Conservation (phyloP, 2,797 vertebrate species). For the Rhabdophis nuchalis region DNA sequence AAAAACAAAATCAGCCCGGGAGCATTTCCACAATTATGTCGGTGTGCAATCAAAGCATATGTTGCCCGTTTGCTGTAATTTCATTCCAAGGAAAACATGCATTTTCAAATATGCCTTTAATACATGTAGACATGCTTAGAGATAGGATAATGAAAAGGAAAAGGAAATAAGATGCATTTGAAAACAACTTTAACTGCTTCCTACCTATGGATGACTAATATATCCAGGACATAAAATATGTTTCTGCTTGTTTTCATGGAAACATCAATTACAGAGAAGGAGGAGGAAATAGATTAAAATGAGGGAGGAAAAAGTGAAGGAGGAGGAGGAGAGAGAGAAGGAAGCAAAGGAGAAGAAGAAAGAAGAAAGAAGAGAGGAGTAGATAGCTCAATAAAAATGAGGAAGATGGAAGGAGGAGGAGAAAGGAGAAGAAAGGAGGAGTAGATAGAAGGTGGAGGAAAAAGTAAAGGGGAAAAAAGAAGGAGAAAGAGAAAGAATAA, state of each 20-base stretch:
- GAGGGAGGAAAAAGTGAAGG: too few species aligned
- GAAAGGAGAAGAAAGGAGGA: too few species aligned
- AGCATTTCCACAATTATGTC: constrained; percentile 63
- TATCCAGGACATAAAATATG: not conserved
- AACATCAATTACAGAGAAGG: not conserved
- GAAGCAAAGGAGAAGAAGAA: too few species aligned
- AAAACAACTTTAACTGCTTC: not conserved
- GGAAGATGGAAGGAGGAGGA: too few species aligned
- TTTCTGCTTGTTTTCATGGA: not conserved
- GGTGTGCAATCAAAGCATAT: constrained; percentile 73
- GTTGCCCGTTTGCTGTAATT: constrained; percentile 68
- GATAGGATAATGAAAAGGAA: constrained; percentile 16
- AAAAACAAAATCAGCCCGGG: constrained; percentile 14
- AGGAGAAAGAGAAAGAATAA: not conserved
- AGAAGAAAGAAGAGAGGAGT: too few species aligned
- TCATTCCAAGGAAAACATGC: constrained; percentile 42
- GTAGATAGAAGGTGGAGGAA: too few species aligned
- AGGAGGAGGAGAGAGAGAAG: too few species aligned
- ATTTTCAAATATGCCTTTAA: constrained; percentile 14
- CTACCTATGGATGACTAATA: not conserved
- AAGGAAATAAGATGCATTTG: constrained; percentile 24
- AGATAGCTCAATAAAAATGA: too few species aligned
- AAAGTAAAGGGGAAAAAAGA: too few species aligned
- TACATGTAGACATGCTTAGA: constrained; percentile 32
- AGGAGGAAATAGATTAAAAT: too few species aligned